Conservation (phyloP, 1,140 invertebrate species). For the Drosophila sp. region DNA sequence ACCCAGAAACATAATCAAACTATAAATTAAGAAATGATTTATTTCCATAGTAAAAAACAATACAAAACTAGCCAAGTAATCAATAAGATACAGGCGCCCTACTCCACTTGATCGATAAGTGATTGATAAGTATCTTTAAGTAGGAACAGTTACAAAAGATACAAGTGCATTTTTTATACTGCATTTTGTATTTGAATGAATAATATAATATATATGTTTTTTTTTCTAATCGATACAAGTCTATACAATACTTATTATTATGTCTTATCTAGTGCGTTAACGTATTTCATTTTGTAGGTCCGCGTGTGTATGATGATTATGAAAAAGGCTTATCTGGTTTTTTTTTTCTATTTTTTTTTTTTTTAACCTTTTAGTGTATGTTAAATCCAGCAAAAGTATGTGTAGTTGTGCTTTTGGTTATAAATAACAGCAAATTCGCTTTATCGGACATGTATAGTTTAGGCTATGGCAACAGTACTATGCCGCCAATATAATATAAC, state of each 20-base stretch:
- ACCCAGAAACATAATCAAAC: neutral
- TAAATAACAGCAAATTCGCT: conserved; percentile 56
- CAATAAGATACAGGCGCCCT: neutral
- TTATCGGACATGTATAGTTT: conserved; percentile 46
- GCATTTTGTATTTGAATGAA: neutral
- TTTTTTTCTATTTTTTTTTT: conserved; percentile 41
- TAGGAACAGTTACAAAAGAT: neutral
- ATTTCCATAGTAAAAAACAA: neutral
- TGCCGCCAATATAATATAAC: conserved; percentile 39
- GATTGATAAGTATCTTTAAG: neutral
- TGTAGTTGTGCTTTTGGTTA: conserved; percentile 26
- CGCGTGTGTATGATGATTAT: conserved; percentile 31
- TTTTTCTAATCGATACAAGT: conserved; percentile 19
- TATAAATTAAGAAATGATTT: conserved; percentile 3
- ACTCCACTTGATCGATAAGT: neutral
- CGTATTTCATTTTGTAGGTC: conserved; percentile 32
- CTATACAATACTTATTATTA: conserved; percentile 25
- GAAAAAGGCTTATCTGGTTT: conserved; percentile 37
- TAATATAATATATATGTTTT: neutral
- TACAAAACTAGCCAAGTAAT: too few species aligned
- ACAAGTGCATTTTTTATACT: neutral
- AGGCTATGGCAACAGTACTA: conserved; percentile 29
- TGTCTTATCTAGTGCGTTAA: conserved; percentile 34
- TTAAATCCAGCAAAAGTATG: conserved; percentile 35
- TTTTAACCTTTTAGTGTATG: conserved; percentile 21